Evolutionary conservation across 2,888 invertebrate species (phyloP).

Genomic region (Sesamia inferens): DNA sequence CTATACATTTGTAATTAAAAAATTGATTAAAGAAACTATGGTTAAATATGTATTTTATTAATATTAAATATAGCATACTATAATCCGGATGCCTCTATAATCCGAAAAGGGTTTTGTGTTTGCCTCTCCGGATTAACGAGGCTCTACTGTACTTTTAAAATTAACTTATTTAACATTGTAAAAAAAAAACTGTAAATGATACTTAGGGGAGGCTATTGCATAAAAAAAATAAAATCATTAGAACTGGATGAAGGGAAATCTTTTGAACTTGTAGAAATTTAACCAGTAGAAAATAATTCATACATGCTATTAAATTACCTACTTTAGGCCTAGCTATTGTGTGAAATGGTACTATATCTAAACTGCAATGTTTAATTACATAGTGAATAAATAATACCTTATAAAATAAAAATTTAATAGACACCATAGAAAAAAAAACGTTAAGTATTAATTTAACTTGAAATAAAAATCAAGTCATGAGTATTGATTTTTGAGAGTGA

Average conservation of each 20-base stretch:
- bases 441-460: neutral
- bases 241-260: neutral
- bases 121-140: no score
- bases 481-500: constrained; percentile 29
- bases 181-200: no score
- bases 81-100: no score
- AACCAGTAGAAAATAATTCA: neutral
- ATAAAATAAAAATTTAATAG: neutral
- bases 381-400: no score
- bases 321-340: neutral
- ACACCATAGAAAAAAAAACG: neutral
- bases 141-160: no score
- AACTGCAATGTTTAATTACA: neutral
- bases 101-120: no score
- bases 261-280: neutral
- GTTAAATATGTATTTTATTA: no score
- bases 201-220: no score
- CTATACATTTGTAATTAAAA: no score
- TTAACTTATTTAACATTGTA: neutral
- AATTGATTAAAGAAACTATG: no score
- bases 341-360: neutral
- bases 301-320: neutral
- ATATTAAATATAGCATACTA: no score
- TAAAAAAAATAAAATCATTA: neutral
- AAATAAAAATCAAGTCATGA: neutral